These are phyloP conservation scores for Agonopterix heracliana DNA, from an alignment of 2,888 invertebrate species.

Conservation along the genomic window DNA sequence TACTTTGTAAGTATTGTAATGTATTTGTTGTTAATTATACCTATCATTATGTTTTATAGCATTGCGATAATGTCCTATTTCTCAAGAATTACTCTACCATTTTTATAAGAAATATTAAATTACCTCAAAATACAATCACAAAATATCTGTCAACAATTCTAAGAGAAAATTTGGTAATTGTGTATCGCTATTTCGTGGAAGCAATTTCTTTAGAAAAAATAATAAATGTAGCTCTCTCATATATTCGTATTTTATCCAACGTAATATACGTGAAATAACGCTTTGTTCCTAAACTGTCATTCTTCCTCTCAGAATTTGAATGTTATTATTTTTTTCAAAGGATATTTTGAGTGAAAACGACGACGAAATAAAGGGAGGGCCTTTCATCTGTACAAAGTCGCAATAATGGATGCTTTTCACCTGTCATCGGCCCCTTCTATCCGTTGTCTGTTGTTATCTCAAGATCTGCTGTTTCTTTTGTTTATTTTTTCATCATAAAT, in stretches of 20 bases:
- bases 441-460: conserved; percentile 25
- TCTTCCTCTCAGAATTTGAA: conserved; percentile 21
- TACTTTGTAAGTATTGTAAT: no score
- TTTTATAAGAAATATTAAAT: no score
- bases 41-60: no score
- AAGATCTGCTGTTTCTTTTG: conserved; percentile 17
- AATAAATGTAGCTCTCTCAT: background rate
- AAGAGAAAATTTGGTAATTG: no score
- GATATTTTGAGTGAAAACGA: conserved; percentile 31
- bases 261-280: conserved; percentile 16
- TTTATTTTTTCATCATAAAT: conserved; percentile 12
- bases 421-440: conserved; percentile 37
- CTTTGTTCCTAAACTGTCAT: conserved; percentile 39
- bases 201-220: background rate
- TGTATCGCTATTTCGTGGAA: background rate
- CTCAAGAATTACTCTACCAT: no score
- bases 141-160: background rate
- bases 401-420: conserved; percentile 49
- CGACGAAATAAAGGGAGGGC: conserved; percentile 33
- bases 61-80: no score
- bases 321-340: conserved; percentile 38
- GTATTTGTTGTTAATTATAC: no score
- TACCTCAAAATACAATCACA: no score
- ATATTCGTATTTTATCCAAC: background rate
- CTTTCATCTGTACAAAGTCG: conserved; percentile 40